Percentiles rank a stretch among this genome's conserved stretches.
These are phyloP conservation scores for Pantala flavescens DNA, from an alignment of 1,140 invertebrate genomes.

Conservation along the genomic window DNA sequence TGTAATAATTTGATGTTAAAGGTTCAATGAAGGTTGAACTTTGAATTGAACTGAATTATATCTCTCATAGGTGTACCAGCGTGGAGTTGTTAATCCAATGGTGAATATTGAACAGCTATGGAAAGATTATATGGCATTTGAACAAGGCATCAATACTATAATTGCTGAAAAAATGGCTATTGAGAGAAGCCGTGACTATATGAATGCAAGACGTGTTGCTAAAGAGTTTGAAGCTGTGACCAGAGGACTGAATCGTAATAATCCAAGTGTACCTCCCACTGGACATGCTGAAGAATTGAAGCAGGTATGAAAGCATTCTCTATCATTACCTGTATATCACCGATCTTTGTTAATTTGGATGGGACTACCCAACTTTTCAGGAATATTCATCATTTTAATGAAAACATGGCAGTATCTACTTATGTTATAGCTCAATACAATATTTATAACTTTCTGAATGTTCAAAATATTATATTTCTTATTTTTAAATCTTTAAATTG, in stretches of 20 bases:
- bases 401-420: too few species aligned
- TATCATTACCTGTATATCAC: neutral
- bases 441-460: too few species aligned
- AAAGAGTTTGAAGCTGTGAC: constrained; percentile 94
- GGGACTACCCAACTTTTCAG: too few species aligned
- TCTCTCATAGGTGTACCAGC: constrained; percentile 68
- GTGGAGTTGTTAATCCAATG: constrained; percentile 93
- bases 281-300: constrained; percentile 84
- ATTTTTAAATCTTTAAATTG: too few species aligned
- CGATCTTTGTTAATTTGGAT: too few species aligned
- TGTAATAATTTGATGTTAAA: neutral
- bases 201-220: constrained; percentile 92
- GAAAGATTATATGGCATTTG: constrained; percentile 95
- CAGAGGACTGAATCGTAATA: constrained; percentile 85
- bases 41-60: neutral
- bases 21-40: too few species aligned
- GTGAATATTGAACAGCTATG: constrained; percentile 94
- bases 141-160: constrained; percentile 92
- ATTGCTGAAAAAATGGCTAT: constrained; percentile 92
- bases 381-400: too few species aligned
- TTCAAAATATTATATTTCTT: too few species aligned
- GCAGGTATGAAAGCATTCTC: constrained; percentile 54
- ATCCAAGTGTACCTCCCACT: constrained; percentile 86
- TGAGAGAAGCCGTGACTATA: constrained; percentile 87
- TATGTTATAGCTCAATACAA: too few species aligned